Evolutionary conservation across 2,113 vertebrate species (phyloP).

Genomic region (Ciconia stormi): DNA sequence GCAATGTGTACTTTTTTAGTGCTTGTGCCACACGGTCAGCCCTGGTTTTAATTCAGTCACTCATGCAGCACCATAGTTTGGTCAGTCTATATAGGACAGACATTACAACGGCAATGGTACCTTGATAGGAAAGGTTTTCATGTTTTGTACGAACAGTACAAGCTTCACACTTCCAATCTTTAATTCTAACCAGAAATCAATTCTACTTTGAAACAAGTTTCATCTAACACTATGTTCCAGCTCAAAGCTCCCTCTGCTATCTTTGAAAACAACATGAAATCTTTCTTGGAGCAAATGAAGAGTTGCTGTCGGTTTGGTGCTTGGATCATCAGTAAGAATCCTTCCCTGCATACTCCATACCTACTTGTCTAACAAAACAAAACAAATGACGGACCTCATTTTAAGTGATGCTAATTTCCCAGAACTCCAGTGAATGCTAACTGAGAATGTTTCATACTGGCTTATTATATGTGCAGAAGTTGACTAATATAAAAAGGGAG

Average conservation of each 20-base stretch:
- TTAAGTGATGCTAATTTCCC: background rate
- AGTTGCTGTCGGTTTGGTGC: background rate
- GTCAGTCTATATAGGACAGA: background rate
- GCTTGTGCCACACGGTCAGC: background rate
- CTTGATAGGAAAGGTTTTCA: background rate
- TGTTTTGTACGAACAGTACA: background rate
- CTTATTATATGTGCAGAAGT: background rate
- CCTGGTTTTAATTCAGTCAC: background rate
- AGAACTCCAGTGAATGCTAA: background rate
- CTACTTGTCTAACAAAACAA: background rate
- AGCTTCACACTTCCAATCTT: background rate
- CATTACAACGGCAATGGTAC: background rate
- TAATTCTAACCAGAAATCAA: background rate
- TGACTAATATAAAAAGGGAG: background rate
- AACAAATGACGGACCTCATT: background rate
- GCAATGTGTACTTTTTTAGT: background rate
- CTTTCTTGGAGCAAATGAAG: background rate
- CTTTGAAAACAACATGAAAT: background rate
- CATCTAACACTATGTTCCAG: background rate
- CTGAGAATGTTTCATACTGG: background rate
- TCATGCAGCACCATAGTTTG: background rate
- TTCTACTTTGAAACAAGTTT: background rate
- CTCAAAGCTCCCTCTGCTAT: background rate
- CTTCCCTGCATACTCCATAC: background rate
- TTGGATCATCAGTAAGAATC: background rate